These are phyloP conservation scores for Willisornis vidua DNA, from an alignment of 2,113 vertebrate species.

Conservation along the genomic window DNA sequence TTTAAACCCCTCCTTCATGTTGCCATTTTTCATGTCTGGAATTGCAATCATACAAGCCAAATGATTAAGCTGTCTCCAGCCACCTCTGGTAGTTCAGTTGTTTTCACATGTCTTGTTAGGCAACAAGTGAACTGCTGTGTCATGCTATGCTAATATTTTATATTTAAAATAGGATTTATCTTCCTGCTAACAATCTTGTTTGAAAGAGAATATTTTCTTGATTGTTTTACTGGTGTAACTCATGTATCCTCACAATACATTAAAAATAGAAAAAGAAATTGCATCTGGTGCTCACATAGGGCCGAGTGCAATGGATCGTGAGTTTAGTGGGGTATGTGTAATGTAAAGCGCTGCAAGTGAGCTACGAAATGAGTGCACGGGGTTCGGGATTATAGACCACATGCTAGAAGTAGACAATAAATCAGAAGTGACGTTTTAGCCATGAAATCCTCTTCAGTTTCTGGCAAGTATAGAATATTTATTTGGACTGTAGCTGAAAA, in stretches of 20 bases:
- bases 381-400: conserved; percentile 7
- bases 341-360: background rate
- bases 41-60: background rate
- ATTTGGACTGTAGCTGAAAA: conserved; percentile 30
- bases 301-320: background rate
- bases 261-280: background rate
- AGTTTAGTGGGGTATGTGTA: background rate
- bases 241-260: background rate
- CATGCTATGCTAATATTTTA: background rate
- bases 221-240: background rate
- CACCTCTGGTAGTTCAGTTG: background rate
- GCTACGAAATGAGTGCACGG: background rate
- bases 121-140: background rate
- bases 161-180: background rate
- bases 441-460: conserved; percentile 32
- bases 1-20: background rate
- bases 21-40: background rate
- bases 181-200: background rate
- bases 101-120: background rate
- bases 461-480: background rate
- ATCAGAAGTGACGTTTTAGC: conserved; percentile 51
- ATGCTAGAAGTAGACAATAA: conserved; percentile 30
- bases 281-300: background rate
- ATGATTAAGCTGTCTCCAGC: background rate
- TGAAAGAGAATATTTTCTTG: background rate